Evolutionary conservation across 2,113 vertebrate genomes (phyloP).

Genomic region (Genyomyrus donnyi): DNA sequence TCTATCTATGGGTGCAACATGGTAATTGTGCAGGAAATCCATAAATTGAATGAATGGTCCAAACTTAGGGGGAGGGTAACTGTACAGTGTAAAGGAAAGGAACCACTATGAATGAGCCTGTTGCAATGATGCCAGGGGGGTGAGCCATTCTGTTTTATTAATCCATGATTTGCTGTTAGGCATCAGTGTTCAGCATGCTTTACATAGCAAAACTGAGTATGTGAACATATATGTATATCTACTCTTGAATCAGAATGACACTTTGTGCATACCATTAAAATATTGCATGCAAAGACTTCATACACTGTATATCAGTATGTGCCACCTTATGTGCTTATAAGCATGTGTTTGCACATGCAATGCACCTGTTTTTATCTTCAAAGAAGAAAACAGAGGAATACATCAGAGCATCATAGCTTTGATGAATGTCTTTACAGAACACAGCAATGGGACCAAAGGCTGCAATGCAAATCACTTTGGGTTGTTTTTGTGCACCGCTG

Average conservation of each 20-base stretch:
- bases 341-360: neutral
- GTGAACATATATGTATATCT: neutral
- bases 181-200: neutral
- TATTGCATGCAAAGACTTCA: neutral
- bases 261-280: neutral
- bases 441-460: neutral
- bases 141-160: neutral
- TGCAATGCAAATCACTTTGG: neutral
- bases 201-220: neutral
- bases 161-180: neutral
- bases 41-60: neutral
- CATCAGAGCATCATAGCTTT: neutral
- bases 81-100: neutral
- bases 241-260: neutral
- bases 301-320: neutral
- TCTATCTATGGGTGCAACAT: neutral
- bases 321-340: neutral
- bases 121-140: neutral
- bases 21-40: neutral
- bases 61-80: neutral
- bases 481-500: neutral
- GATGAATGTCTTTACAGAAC: neutral
- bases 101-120: neutral
- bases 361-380: neutral
- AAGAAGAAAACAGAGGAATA: neutral